Percentiles rank a stretch among this genome's conserved stretches.
Evolutionary conservation across 2,797 vertebrate genomes (phyloP).

Genomic region (Coreius guichenoti): DNA sequence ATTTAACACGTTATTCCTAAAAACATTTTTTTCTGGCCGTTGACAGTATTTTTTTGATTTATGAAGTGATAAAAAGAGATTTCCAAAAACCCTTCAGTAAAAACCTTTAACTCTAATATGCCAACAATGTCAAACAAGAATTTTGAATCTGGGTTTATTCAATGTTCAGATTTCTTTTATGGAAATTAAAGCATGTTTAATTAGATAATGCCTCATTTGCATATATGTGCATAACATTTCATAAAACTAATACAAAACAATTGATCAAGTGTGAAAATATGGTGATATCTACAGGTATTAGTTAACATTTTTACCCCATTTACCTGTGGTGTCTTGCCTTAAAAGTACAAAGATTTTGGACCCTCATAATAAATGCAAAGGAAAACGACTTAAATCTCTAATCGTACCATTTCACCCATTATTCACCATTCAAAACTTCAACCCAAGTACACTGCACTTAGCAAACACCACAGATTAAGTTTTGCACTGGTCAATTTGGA

Average conservation of each 20-base stretch:
- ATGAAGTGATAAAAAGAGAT: background rate
- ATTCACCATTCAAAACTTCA: background rate
- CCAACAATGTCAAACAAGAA: background rate
- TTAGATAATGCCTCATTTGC: background rate
- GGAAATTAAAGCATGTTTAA: background rate
- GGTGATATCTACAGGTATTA: background rate
- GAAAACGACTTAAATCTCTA: background rate
- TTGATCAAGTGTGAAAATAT: background rate
- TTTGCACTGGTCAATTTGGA: too few relatives aligned
- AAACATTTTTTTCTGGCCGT: background rate
- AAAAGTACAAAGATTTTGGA: background rate
- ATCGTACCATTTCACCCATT: background rate
- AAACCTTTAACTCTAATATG: background rate
- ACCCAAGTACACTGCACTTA: too few relatives aligned
- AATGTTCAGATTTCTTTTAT: background rate
- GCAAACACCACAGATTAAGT: background rate
- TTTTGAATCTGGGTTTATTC: too few relatives aligned
- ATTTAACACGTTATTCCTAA: background rate
- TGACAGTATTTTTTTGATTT: background rate
- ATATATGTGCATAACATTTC: too few relatives aligned
- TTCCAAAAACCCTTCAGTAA: background rate
- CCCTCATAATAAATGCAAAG: slow-evolving; percentile 31
- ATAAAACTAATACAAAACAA: background rate
- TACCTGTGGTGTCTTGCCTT: background rate
- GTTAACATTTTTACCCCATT: too few relatives aligned